A percentile compares a stretch with the other conserved stretches of the same genome.
These are phyloP conservation scores for Dicycla oo DNA, from an alignment of 2,888 invertebrate genomes.

Conservation along the genomic window DNA sequence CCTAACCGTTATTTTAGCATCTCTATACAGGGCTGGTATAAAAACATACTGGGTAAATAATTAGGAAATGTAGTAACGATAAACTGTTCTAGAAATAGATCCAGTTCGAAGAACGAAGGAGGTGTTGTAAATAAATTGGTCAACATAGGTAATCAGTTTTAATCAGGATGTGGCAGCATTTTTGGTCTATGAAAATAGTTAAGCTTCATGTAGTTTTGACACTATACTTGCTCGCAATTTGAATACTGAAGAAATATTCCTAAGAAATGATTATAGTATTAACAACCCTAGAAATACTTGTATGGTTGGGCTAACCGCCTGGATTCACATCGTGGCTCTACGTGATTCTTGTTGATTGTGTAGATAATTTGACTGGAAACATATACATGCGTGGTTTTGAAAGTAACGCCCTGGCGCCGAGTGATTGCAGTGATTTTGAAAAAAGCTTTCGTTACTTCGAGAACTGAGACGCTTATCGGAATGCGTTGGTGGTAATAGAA, in stretches of 20 bases:
- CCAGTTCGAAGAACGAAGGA: neutral
- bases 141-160: neutral
- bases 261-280: neutral
- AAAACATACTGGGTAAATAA: slow-evolving; percentile 20
- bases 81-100: slow-evolving; percentile 2
- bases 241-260: slow-evolving; percentile 7
- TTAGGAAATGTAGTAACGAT: slow-evolving; percentile 2
- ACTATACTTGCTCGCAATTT: neutral
- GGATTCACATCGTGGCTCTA: slow-evolving; percentile 60
- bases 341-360: slow-evolving; percentile 68
- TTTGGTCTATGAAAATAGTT: neutral
- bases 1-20: slow-evolving; percentile 72
- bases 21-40: slow-evolving; percentile 62
- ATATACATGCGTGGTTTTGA: slow-evolving; percentile 48
- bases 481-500: neutral
- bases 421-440: slow-evolving; percentile 53
- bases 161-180: neutral
- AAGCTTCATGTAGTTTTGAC: neutral
- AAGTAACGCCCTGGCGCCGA: slow-evolving; percentile 59
- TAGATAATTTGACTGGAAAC: slow-evolving; percentile 62
- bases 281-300: slow-evolving; percentile 50
- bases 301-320: slow-evolving; percentile 43
- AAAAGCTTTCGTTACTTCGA: slow-evolving; percentile 23
- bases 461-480: neutral
- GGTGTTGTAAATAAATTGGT: neutral